Conservation (phyloP, 1,140 invertebrate genomes). For the Nylanderia fulva region DNA sequence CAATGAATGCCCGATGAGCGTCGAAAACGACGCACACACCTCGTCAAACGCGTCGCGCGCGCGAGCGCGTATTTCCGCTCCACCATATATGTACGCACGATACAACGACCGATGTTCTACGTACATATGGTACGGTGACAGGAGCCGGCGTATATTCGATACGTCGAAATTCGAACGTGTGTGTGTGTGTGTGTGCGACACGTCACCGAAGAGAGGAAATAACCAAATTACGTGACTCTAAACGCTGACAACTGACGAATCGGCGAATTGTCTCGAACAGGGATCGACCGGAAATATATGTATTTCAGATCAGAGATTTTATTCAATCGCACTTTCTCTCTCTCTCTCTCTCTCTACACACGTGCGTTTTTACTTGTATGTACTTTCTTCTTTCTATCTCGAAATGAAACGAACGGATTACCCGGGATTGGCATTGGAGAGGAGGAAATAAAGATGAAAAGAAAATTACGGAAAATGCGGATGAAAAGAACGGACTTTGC, state of each 20-base stretch:
- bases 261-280: background rate
- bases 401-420: background rate
- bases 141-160: slow-evolving; percentile 15
- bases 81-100: background rate
- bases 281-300: background rate
- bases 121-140: background rate
- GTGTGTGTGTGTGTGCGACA: too few relatives aligned
- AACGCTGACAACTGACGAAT: slow-evolving; percentile 9
- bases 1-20: slow-evolving; percentile 47
- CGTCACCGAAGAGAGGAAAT: slow-evolving; percentile 27
- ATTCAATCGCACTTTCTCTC: too few relatives aligned
- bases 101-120: too few relatives aligned
- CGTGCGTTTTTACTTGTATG: too few relatives aligned
- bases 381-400: too few relatives aligned
- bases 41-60: background rate
- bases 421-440: too few relatives aligned
- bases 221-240: slow-evolving; percentile 8
- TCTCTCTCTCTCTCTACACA: too few relatives aligned
- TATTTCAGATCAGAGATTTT: background rate
- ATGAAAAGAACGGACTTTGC: background rate
- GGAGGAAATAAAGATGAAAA: too few relatives aligned
- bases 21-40: slow-evolving; percentile 33
- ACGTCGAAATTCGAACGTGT: background rate
- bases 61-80: background rate
- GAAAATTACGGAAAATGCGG: background rate